Conservation (phyloP, 2,888 invertebrate species). For the Andrena minutula region DNA sequence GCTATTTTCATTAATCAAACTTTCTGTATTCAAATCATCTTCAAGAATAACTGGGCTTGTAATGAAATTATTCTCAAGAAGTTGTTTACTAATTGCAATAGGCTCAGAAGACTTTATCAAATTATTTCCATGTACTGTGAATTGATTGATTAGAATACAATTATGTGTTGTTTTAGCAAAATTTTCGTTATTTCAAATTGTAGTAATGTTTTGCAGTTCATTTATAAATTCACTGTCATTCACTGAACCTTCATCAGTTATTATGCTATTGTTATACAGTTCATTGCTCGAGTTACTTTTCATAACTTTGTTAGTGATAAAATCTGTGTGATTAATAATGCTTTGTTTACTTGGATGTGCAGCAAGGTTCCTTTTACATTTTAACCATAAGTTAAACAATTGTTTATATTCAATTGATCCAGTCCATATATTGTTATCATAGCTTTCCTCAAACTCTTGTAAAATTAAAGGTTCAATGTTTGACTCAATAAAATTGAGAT, state of each 20-base stretch:
- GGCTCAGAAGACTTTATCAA: neutral
- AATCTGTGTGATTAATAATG: neutral
- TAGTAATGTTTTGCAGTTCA: neutral
- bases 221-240: neutral
- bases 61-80: neutral
- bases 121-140: neutral
- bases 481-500: neutral
- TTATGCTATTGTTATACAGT: neutral
- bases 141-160: neutral
- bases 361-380: neutral
- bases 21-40: neutral
- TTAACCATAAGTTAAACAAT: slow-evolving; percentile 4
- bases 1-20: neutral
- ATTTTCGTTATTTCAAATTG: neutral
- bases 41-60: neutral
- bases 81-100: neutral
- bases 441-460: neutral
- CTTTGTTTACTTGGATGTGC: neutral
- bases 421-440: neutral
- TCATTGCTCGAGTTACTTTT: no score
- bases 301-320: no score
- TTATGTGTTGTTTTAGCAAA: neutral
- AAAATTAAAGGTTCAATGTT: slow-evolving; percentile 1
- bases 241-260: neutral
- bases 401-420: neutral